Evolutionary conservation across 2,888 invertebrate species (phyloP), one percentile per base, ranked within the genome.

Genomic region (Agrypnus murinus): DNA sequence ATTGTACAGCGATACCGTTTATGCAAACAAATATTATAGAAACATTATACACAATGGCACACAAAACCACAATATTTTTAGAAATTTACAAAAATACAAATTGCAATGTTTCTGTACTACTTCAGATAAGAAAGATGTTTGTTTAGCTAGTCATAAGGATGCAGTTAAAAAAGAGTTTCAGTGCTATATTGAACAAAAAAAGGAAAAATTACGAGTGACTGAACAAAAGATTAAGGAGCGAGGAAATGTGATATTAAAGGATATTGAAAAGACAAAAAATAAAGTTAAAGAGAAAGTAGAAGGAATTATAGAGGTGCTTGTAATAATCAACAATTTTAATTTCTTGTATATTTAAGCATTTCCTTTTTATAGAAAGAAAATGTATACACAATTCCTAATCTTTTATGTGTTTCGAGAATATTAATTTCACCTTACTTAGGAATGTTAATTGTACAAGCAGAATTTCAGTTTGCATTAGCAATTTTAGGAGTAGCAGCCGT

Each of bases 361-460:
- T n/a, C n/a, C n/a, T n/a, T n/a, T n/a, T 85, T 86, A 72, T 78
- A 91, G 87, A 90, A 89, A 77, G 98, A 98, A 87, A 97, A 97
- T 85, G 90, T 97, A 45, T 92, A 93, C 84, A 99, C 99, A 0
- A 89, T 99, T 78, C 99, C 99, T 9, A 99, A 99, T 86, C 87
- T 95, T 55, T 86, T 99, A 62, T 98, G 98, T 81, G 86, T 95
- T 7, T 88, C 93, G 17, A 90, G 99, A 79, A 97, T 98, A 79
- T 86, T 90, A 6, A 87, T 95, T 78, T 94, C 98, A 0, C 99
- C 99, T 0, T 92, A 94, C 81, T 88, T 99, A 73, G 96, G 96
- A 19, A 95, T 95, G 85, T 89, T 97, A 48, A 95, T 99, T 76
- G 84, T 98, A 12, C 91, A 94, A 78, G 92, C 93, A 25, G 88